Base-by-base conservation (phyloP, 2,797 vertebrate species). In the Darevskia nairensis region DNA sequence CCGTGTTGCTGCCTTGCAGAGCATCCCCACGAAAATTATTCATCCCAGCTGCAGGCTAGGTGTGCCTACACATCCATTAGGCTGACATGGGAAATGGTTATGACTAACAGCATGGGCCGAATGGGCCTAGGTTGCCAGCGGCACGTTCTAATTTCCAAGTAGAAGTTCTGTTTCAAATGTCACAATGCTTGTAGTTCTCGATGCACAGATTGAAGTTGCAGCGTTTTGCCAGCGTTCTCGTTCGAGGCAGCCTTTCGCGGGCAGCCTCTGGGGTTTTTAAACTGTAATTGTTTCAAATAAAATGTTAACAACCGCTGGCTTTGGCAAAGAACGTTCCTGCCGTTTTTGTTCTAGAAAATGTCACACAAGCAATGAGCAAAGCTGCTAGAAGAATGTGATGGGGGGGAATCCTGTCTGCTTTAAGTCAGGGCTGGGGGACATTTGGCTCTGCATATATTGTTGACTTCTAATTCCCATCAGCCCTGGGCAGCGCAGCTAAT, bases 221-320 rank as follows among this genome's bases (percentile, higher is more conserved):
- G n/a, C 17, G 35, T 88, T 55, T 71, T 88, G 69, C 87, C 50
- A 79, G 35, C 66, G 32, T 74, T 61, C 75, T 61, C 17, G 2
- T 32, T 84, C 68, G n/a, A 74, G 68, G 35, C 78, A 61, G 78
- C 78, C 39, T 72, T 41, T n/a, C 21, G 1, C 6, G 5, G 50
- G 6, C 27, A 19, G 35, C 66, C 82, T 44, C 29, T 69, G 35
- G 80, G 46, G 46, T 27, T 68, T 84, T 79, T 71, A 23, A 55
- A 23, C n/a, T 69, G 29, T 72, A 84, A 71, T 79, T 80, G 44
- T 86, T 84, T 79, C 75, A 79, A 44, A 88, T 84, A 79, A 84
- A 84, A 79, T 44, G 76, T 71, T 79, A 61, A 83, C 64, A 82
- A 76, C 85, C 80, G 69, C 79, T 87, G 68, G 27, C 46, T 88